A percentile compares a stretch with the other conserved stretches of the same genome.
These are phyloP conservation scores for Brachionus paranguensis DNA, from an alignment of 1,140 invertebrate species.

Conservation along the genomic window DNA sequence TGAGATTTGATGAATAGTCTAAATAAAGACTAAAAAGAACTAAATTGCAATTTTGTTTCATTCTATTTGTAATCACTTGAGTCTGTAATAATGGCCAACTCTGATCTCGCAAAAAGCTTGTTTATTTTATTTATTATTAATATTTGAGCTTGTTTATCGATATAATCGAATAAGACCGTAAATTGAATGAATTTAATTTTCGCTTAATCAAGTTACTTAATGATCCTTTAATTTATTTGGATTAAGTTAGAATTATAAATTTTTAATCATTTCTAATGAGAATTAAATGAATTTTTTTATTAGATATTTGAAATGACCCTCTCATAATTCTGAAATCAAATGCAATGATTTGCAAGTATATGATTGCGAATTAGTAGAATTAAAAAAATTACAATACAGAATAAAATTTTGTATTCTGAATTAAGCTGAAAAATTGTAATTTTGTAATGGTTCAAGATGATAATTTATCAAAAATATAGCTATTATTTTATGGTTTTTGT, in stretches of 20 bases:
- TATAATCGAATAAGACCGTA: neutral
- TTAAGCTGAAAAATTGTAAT: neutral
- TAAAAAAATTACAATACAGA: neutral
- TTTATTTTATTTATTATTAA: neutral
- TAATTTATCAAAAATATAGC: neutral
- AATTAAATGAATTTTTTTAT: neutral
- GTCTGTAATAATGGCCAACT: neutral
- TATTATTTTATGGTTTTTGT: neutral
- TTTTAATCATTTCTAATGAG: neutral
- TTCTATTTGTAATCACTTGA: neutral
- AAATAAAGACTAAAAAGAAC: neutral
- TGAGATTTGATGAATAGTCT: neutral
- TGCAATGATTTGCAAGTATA: neutral
- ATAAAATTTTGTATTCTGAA: neutral
- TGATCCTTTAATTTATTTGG: neutral
- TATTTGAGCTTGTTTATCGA: neutral
- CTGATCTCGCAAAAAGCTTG: neutral
- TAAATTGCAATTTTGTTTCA: neutral
- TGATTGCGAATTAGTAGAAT: neutral
- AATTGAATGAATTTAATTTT: neutral
- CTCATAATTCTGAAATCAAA: neutral
- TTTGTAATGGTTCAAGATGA: neutral
- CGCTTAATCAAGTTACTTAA: neutral
- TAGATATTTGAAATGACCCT: neutral
- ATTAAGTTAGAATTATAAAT: neutral